Conservation (phyloP, 2,888 invertebrate genomes). For the Synanthedon vespiformis region DNA sequence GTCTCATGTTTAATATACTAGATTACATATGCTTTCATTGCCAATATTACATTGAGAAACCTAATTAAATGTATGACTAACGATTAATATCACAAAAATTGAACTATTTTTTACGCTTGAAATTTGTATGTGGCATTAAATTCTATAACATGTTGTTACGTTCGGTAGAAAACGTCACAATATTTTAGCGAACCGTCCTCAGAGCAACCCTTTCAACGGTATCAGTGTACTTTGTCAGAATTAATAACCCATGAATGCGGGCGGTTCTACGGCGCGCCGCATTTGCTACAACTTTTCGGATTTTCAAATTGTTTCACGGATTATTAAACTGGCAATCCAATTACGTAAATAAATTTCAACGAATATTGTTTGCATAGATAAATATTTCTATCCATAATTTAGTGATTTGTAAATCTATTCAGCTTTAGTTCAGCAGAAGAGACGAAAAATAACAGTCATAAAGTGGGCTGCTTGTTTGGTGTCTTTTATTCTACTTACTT, state of each 20-base stretch:
- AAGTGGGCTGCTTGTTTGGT: too few relatives aligned
- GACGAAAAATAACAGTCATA: too few relatives aligned
- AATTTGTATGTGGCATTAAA: neutral
- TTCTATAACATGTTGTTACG: neutral
- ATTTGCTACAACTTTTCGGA: constrained; percentile 44
- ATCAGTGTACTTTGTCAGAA: constrained; percentile 57
- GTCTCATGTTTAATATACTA: too few relatives aligned
- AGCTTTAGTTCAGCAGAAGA: too few relatives aligned
- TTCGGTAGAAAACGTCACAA: constrained; percentile 41
- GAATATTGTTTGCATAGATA: neutral
- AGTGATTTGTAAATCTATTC: too few relatives aligned
- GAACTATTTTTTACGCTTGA: too few relatives aligned
- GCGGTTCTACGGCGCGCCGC: constrained; percentile 28
- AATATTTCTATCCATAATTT: neutral
- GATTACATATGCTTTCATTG: too few relatives aligned
- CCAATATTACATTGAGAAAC: too few relatives aligned
- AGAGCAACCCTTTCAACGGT: constrained; percentile 54
- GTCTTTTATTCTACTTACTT: too few relatives aligned
- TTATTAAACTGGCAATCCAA: constrained; percentile 66
- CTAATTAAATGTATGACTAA: too few relatives aligned
- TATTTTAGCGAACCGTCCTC: constrained; percentile 47
- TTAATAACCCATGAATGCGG: constrained; percentile 61
- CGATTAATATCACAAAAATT: too few relatives aligned
- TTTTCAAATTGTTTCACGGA: constrained; percentile 65
- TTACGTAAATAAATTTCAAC: constrained; percentile 55